phyloP scores from a whole-genome alignment of 2,888 invertebrate species.

The Parnassius smintheus region DNA sequence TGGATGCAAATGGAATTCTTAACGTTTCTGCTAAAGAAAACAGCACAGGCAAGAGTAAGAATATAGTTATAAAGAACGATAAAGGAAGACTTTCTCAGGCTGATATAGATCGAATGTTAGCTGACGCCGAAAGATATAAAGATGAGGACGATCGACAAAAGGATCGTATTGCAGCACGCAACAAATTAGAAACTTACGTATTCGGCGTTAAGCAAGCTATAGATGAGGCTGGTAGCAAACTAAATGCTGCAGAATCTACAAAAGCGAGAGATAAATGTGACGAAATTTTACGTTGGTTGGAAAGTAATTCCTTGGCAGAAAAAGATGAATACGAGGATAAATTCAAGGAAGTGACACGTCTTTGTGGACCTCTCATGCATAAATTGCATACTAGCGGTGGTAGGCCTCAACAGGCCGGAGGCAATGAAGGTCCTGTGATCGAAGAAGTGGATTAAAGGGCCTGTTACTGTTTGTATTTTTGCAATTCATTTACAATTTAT shows the following conservation, averaged over 20 bases:
- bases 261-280: constrained; percentile 76
- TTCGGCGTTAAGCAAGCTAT: constrained; percentile 85
- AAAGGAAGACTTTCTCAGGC: constrained; percentile 90
- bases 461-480: not conserved
- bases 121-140: constrained; percentile 86
- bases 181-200: constrained; percentile 85
- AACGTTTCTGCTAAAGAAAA: constrained; percentile 90
- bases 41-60: constrained; percentile 84
- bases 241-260: constrained; percentile 81
- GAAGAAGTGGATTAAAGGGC: constrained; percentile 79
- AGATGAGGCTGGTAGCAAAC: constrained; percentile 80
- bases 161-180: constrained; percentile 84
- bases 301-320: constrained; percentile 84
- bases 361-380: constrained; percentile 81
- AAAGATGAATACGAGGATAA: constrained; percentile 85
- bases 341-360: constrained; percentile 44
- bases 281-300: constrained; percentile 84
- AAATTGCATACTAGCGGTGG: constrained; percentile 64
- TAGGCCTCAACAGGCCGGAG: constrained; percentile 31
- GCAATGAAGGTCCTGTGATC: constrained; percentile 71
- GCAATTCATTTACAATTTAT: too few relatives aligned
- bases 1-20: constrained; percentile 89
- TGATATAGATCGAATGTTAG: constrained; percentile 91
- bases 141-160: constrained; percentile 86
- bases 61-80: constrained; percentile 91